Evolutionary conservation across 2,888 invertebrate species (phyloP), one percentile per base, ranked within the genome.

Genomic region (Synergus japonicus): DNA sequence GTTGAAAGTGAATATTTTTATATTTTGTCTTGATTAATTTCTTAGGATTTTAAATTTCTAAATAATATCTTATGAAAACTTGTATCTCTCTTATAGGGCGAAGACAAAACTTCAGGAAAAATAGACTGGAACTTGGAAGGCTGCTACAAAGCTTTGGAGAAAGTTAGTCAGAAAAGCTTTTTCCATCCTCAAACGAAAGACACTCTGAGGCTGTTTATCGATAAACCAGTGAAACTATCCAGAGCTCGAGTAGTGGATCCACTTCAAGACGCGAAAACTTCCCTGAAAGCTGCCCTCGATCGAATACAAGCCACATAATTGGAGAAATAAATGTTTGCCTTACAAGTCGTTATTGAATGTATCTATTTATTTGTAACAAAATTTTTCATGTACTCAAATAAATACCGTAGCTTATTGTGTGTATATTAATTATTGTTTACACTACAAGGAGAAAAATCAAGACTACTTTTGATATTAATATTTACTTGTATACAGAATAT

Each of bases 101-200:
- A 97, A 91, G 95, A 96, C 88, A 96, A 96, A 88, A 92, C 92
- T 18, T 93, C 93, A 84, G 83, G 85, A n/a, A 94, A 93, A 86
- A 93, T 95, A 9, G 93, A 94, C 0, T 95, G 95, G 94, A 93
- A 95, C 78, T 90, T 95, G 5, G 94, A 94, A 0, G 94, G 94
- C 2, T 95, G 96, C 83, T 93, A 95, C 84, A 88, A 93, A 10
- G 93, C 94, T 0, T 89, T 96, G 4, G 93, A 94, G 87, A 92
- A 92, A 83, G 90, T 93, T n/a, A 90, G 93, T 12, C 92, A 92
- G 83, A 93, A 93, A 87, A 92, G 93, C 78, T 94, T 93, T 87
- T 93, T 95, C 84, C 93, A 94, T 13, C 88, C 90, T 65, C 88
- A 91, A 78, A 94, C 93, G 10, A 93, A 92, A 86, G 92, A 93